Evolutionary conservation across 2,113 vertebrate species (phyloP).

Genomic region (Saguinus midas): DNA sequence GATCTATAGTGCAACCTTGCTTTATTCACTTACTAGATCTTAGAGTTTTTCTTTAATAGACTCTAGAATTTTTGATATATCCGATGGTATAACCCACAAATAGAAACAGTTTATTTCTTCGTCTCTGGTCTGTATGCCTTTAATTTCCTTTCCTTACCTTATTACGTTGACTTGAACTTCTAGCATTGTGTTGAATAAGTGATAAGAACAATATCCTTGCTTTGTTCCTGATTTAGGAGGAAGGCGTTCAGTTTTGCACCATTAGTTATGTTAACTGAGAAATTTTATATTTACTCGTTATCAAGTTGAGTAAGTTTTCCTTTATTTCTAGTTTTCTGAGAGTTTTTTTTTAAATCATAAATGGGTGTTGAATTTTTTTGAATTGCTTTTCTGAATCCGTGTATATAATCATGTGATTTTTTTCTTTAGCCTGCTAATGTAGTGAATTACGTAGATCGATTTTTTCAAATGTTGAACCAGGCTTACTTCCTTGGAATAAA

Average conservation of each 20-base stretch:
- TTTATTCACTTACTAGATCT: background rate
- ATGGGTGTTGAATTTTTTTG: background rate
- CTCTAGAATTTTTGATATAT: background rate
- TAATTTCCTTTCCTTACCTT: background rate
- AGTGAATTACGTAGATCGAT: background rate
- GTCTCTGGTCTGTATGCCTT: background rate
- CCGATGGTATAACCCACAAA: background rate
- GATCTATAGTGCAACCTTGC: background rate
- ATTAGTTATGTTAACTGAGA: background rate
- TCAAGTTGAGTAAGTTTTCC: background rate
- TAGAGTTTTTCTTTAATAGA: background rate
- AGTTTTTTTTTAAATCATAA: background rate
- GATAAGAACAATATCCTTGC: background rate
- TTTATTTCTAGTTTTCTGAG: background rate
- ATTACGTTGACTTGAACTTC: background rate
- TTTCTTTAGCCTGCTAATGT: background rate
- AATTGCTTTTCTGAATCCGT: background rate
- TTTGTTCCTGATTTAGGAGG: background rate
- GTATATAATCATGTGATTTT: background rate
- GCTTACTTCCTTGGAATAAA: background rate
- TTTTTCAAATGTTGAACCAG: constrained; percentile 16
- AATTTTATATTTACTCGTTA: background rate
- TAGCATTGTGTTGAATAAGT: background rate
- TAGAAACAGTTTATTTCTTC: background rate
- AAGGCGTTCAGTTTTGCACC: background rate